These are phyloP conservation scores for Phania funesta DNA, from an alignment of 2,888 invertebrate genomes.

Conservation along the genomic window DNA sequence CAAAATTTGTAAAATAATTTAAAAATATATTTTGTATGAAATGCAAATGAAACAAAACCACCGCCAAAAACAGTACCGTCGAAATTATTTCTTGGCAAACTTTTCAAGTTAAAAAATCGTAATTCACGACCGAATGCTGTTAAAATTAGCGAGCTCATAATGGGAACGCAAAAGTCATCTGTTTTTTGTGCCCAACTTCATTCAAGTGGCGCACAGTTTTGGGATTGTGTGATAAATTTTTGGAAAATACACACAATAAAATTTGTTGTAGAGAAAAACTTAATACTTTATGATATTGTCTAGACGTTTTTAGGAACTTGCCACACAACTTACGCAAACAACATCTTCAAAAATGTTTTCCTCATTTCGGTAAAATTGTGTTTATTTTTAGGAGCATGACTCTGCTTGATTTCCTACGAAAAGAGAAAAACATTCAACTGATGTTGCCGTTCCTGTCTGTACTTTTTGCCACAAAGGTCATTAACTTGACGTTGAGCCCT, in stretches of 20 bases:
- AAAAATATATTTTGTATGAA: background rate
- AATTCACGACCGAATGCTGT: background rate
- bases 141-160: slow-evolving; percentile 30
- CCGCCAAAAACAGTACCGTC: background rate
- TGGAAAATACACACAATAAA: background rate
- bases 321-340: background rate
- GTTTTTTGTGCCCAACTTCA: background rate
- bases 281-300: background rate
- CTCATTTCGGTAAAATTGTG: slow-evolving; percentile 20
- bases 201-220: background rate
- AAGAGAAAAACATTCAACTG: background rate
- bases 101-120: slow-evolving; percentile 12
- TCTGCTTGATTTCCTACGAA: slow-evolving; percentile 16
- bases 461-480: slow-evolving; percentile 55
- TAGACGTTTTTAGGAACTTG: background rate
- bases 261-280: background rate
- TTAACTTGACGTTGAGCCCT: slow-evolving; percentile 65
- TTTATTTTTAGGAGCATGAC: slow-evolving; percentile 35
- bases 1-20: background rate
- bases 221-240: background rate
- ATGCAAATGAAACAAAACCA: background rate
- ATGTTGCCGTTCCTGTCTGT: slow-evolving; percentile 29
- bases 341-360: slow-evolving; percentile 1
- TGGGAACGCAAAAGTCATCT: background rate
- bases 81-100: slow-evolving; percentile 6